Conservation (phyloP, 2,888 invertebrate species). For the Cryptosula pallasiana region DNA sequence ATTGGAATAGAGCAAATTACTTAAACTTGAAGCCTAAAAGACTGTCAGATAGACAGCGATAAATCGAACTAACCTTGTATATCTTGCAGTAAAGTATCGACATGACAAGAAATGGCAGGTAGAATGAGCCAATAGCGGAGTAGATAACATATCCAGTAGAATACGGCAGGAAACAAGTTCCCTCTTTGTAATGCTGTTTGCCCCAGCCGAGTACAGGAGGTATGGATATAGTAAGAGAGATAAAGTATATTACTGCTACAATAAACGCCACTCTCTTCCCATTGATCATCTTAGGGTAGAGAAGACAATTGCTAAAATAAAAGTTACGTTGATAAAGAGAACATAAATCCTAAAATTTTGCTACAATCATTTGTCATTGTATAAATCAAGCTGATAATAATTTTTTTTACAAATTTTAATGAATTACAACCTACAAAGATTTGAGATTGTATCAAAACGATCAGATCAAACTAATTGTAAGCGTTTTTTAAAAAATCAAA, state of each 20-base stretch:
- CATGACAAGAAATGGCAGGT: slow-evolving; percentile 19
- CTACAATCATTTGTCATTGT: too few species aligned
- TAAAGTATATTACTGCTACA: slow-evolving; percentile 5
- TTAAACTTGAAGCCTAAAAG: too few species aligned
- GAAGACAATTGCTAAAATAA: slow-evolving; percentile 9
- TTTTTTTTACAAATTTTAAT: too few species aligned
- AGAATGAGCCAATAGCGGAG: slow-evolving; percentile 25
- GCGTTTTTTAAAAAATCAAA: too few species aligned
- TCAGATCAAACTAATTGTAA: too few species aligned
- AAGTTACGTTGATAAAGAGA: too few species aligned
- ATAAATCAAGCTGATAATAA: too few species aligned
- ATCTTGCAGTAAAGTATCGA: slow-evolving; percentile 21
- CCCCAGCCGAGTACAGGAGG: slow-evolving; percentile 23
- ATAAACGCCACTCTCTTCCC: background rate
- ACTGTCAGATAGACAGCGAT: too few species aligned
- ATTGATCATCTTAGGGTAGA: slow-evolving; percentile 16
- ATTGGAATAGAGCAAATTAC: too few species aligned
- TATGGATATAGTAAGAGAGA: slow-evolving; percentile 14
- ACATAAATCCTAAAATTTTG: too few species aligned
- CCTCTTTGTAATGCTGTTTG: background rate
- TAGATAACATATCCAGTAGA: slow-evolving; percentile 23
- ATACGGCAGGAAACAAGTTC: background rate
- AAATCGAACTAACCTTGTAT: slow-evolving; percentile 2
- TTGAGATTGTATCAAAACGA: too few species aligned
- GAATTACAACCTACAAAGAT: too few species aligned